phyloP scores from a whole-genome alignment of 2,888 invertebrate genomes.

The Torymus texanus region DNA sequence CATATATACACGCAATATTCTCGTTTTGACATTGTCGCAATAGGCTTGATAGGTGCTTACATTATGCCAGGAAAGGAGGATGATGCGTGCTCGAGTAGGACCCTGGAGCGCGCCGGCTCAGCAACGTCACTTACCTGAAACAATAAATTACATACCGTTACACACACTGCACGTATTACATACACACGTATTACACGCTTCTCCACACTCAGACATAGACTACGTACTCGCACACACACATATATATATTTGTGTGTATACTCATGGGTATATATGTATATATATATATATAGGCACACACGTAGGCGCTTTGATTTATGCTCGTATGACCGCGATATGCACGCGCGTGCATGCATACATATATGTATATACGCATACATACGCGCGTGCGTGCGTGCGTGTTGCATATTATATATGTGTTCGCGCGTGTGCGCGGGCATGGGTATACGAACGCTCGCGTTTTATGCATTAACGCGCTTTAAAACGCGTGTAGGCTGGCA shows the following conservation, averaged over 20 bases:
- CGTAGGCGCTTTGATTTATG: conserved; percentile 69
- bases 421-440: background rate
- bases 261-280: conserved; percentile 44
- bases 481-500: conserved; percentile 56
- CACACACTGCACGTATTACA: conserved; percentile 51
- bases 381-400: conserved; percentile 13
- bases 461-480: conserved; percentile 49
- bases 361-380: background rate
- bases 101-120: conserved; percentile 66
- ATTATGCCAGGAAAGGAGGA: conserved; percentile 70
- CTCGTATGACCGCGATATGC: conserved; percentile 63
- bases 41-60: conserved; percentile 68
- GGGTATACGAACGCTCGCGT: conserved; percentile 26
- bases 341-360: conserved; percentile 63
- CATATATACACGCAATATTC: conserved; percentile 41
- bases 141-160: conserved; percentile 75
- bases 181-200: background rate
- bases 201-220: background rate
- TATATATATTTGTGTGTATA: background rate
- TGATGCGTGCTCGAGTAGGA: conserved; percentile 64
- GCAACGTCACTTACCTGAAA: conserved; percentile 75
- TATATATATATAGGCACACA: conserved; percentile 63
- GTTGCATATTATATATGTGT: conserved; percentile 21
- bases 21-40: conserved; percentile 63
- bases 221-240: background rate